Percentiles rank a stretch among this genome's conserved stretches.
These are phyloP conservation scores for Drosophila birchii DNA, from an alignment of 2,888 invertebrate species.

Conservation along the genomic window DNA sequence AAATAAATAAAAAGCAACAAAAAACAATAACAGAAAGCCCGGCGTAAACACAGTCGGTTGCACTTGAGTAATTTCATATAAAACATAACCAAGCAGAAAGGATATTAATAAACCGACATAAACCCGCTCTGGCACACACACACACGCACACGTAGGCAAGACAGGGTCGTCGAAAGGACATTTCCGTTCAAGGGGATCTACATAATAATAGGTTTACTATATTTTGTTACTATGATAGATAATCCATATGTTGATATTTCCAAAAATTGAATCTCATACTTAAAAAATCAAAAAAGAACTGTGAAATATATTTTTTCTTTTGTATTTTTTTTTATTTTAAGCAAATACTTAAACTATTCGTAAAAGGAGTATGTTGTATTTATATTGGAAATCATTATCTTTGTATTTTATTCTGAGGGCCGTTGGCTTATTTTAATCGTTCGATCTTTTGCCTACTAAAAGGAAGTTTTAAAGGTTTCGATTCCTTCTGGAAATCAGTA, in stretches of 20 bases:
- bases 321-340: no score
- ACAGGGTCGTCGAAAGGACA: constrained; percentile 20
- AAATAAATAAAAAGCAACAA: constrained; percentile 11
- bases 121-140: constrained; percentile 52
- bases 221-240: not conserved
- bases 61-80: constrained; percentile 81
- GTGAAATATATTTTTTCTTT: not conserved
- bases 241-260: not conserved
- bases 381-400: not conserved
- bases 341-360: not conserved
- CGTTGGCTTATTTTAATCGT: not conserved
- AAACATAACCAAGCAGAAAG: constrained; percentile 79
- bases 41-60: constrained; percentile 73
- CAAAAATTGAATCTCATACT: no score
- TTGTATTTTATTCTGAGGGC: not conserved
- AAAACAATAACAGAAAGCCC: constrained; percentile 53
- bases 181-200: not conserved
- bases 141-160: not conserved
- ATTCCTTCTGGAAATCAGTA: not conserved
- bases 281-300: not conserved
- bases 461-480: not conserved
- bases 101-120: constrained; percentile 82
- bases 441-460: not conserved
- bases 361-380: not conserved
- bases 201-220: not conserved